Evolutionary conservation across 2,888 invertebrate species (phyloP).

Genomic region (Beris chalybata): DNA sequence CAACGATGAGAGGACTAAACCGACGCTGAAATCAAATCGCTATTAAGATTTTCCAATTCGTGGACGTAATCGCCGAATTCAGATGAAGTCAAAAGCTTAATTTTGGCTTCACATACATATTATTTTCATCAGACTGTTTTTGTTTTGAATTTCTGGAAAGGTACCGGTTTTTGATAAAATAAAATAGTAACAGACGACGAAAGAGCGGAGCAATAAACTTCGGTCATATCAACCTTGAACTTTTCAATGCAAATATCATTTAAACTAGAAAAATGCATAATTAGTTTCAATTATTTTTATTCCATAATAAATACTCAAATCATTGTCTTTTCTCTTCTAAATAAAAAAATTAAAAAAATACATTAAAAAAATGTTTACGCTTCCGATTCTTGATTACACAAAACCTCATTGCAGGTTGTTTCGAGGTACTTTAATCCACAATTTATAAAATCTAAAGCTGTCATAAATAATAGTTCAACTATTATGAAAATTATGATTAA

Average conservation of each 20-base stretch:
- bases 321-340: slow-evolving; percentile 22
- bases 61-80: background rate
- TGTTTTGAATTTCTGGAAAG: no score
- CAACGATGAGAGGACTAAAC: background rate
- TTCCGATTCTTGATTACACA: background rate
- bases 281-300: slow-evolving; percentile 1
- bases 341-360: slow-evolving; percentile 7
- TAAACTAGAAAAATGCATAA: background rate
- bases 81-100: background rate
- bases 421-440: background rate
- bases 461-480: background rate
- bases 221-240: background rate
- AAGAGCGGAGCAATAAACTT: background rate
- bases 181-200: background rate
- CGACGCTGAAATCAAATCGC: background rate
- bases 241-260: background rate
- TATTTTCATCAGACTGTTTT: background rate
- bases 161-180: no score
- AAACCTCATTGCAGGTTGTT: background rate
- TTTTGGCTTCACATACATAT: background rate
- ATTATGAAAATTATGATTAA: no score
- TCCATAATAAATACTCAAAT: slow-evolving; percentile 23
- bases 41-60: background rate
- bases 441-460: background rate
- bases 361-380: background rate